phyloP scores from a whole-genome alignment of 2,797 vertebrate genomes.

The Phrynocephalus guinanensis region DNA sequence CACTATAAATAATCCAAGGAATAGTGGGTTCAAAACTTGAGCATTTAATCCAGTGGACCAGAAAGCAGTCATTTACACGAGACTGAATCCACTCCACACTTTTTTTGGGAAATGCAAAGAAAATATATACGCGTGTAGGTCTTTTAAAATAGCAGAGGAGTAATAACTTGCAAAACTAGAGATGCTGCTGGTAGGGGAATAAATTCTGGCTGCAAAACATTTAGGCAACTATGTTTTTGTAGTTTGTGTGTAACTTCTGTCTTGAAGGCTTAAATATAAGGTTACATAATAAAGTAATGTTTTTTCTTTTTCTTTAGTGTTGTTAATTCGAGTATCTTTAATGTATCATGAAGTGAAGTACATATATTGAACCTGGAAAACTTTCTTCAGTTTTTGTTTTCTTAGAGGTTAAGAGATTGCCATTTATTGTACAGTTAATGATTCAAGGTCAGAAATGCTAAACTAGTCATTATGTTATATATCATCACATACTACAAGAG shows the following conservation, averaged over 20 bases:
- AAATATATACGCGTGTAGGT: slow-evolving; percentile 20
- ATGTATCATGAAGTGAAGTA: background rate
- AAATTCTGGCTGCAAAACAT: background rate
- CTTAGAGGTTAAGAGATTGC: slow-evolving; percentile 34
- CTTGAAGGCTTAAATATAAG: slow-evolving; percentile 40
- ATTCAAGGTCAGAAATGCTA: background rate
- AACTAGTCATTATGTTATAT: background rate
- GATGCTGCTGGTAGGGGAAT: background rate
- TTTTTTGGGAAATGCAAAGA: slow-evolving; percentile 20
- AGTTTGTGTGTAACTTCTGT: slow-evolving; percentile 39
- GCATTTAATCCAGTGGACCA: background rate
- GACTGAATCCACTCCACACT: background rate
- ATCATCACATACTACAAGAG: background rate
- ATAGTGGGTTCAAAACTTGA: background rate
- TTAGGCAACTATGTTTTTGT: background rate
- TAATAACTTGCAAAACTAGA: slow-evolving; percentile 11
- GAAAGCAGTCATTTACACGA: background rate
- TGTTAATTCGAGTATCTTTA: slow-evolving; percentile 46
- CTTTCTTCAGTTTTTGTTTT: slow-evolving; percentile 35
- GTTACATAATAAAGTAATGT: slow-evolving; percentile 26
- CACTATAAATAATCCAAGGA: background rate
- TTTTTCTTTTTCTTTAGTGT: slow-evolving; percentile 47
- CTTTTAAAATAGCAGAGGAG: background rate
- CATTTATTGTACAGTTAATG: slow-evolving; percentile 32
- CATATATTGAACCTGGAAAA: slow-evolving; percentile 42